Percentiles rank a stretch among this genome's conserved stretches.
Conservation (phyloP, 1,140 invertebrate genomes). For the Agraylea sexmaculata region DNA sequence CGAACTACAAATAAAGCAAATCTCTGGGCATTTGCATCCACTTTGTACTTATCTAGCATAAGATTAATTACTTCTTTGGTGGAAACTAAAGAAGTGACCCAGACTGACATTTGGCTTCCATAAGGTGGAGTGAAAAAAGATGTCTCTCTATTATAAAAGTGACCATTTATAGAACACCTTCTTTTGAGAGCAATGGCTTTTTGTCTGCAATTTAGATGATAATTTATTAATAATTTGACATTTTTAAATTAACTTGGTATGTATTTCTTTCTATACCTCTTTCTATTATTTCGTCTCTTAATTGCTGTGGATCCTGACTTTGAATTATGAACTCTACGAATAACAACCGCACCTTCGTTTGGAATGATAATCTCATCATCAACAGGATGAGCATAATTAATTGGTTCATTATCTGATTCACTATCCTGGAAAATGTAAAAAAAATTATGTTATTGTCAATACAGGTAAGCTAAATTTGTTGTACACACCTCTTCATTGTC, state of each 20-base stretch:
- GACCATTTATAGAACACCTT: slow-evolving; percentile 78
- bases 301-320: slow-evolving; percentile 53
- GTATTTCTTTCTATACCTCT: slow-evolving; percentile 29
- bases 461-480: not conserved
- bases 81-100: slow-evolving; percentile 69
- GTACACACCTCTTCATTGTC: slow-evolving; percentile 9
- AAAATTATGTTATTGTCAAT: not conserved
- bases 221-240: not conserved
- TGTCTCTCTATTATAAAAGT: slow-evolving; percentile 80
- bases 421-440: slow-evolving; percentile 15
- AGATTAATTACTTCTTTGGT: slow-evolving; percentile 74
- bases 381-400: slow-evolving; percentile 21
- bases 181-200: slow-evolving; percentile 48
- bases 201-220: slow-evolving; percentile 20
- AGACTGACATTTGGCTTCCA: slow-evolving; percentile 76
- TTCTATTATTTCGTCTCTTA: slow-evolving; percentile 53
- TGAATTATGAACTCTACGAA: slow-evolving; percentile 19
- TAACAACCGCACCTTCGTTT: slow-evolving; percentile 36
- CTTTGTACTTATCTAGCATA: slow-evolving; percentile 79
- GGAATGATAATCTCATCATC: slow-evolving; percentile 40
- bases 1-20: slow-evolving; percentile 73
- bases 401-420: slow-evolving; percentile 20
- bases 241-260: slow-evolving; percentile 5
- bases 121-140: slow-evolving; percentile 77
- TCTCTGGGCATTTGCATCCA: slow-evolving; percentile 63